These are phyloP conservation scores for Ophioderma brevispina DNA, from an alignment of 35 echinoderm and acorn worm genomes.

Conservation along the genomic window DNA sequence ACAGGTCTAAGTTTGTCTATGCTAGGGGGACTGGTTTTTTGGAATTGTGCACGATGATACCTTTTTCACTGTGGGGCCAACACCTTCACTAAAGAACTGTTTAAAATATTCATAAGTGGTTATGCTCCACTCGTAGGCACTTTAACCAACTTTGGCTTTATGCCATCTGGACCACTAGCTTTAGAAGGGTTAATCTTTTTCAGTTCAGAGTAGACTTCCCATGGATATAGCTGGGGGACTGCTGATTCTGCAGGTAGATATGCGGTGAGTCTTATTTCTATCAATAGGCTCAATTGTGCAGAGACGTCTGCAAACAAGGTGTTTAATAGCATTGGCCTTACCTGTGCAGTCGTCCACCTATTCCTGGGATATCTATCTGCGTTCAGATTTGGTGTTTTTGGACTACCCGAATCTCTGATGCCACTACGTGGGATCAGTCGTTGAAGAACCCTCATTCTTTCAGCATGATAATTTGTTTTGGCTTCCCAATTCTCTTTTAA, in stretches of 20 bases:
- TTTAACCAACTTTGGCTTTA: too few species aligned
- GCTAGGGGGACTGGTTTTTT: constrained; percentile 32
- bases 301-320: too few species aligned
- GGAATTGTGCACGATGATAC: constrained; percentile 34
- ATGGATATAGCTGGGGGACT: too few species aligned
- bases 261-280: too few species aligned
- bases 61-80: constrained; percentile 4
- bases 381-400: constrained; percentile 6
- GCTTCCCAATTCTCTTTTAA: too few species aligned
- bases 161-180: too few species aligned
- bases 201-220: too few species aligned
- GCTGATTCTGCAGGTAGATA: too few species aligned
- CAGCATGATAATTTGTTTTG: too few species aligned
- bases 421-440: neutral
- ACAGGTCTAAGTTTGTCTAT: too few species aligned
- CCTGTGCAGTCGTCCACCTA: neutral
- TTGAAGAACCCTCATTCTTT: neutral
- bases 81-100: neutral
- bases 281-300: too few species aligned
- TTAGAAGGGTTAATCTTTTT: too few species aligned
- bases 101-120: neutral
- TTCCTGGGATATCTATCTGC: constrained; percentile 7
- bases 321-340: neutral
- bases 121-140: neutral
- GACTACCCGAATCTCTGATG: constrained; percentile 2